Conservation (phyloP, 1,140 invertebrate species). For the Trichomalopsis sarcophagae region DNA sequence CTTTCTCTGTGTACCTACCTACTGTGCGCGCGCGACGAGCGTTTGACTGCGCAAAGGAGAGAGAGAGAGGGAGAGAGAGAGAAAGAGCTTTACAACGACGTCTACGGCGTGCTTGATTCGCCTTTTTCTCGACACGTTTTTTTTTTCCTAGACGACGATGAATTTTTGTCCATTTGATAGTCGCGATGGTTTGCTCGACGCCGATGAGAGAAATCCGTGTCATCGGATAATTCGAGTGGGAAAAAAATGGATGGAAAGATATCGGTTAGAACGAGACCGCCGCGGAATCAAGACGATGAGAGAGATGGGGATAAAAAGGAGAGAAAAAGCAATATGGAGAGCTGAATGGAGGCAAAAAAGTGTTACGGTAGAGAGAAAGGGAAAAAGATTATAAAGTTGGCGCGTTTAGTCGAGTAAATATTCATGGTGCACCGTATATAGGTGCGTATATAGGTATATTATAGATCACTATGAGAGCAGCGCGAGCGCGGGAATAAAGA, state of each 20-base stretch:
- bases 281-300: slow-evolving; percentile 1
- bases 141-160: background rate
- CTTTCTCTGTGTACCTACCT: background rate
- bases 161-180: background rate
- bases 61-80: background rate
- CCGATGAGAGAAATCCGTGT: background rate
- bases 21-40: background rate
- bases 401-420: slow-evolving; percentile 20
- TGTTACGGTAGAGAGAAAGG: too few relatives aligned
- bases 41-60: background rate
- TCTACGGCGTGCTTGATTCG: background rate
- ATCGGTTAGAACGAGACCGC: slow-evolving; percentile 4
- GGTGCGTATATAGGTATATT: background rate
- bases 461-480: background rate
- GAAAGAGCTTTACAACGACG: background rate
- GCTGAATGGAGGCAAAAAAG: too few relatives aligned
- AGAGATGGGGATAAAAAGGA: background rate
- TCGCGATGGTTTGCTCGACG: background rate
- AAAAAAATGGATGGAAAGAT: background rate
- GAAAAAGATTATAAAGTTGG: slow-evolving; percentile 34
- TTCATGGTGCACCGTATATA: background rate
- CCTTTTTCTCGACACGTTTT: background rate
- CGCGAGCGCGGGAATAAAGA: slow-evolving; percentile 31
- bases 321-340: background rate
- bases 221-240: background rate